These are phyloP conservation scores for Archaeoteleia sp. DNA, from an alignment of 2,888 invertebrate genomes.

Conservation along the genomic window DNA sequence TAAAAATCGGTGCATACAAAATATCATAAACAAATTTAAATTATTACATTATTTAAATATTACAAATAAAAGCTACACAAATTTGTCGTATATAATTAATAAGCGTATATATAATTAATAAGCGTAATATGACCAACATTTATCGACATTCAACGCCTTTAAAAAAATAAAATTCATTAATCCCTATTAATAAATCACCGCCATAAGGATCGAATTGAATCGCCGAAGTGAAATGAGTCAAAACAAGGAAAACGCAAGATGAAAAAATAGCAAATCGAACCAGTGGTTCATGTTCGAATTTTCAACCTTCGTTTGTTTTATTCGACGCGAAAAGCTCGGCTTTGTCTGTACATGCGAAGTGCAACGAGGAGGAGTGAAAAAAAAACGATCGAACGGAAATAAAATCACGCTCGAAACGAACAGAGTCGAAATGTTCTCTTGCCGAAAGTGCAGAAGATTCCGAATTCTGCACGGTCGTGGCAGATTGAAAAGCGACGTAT, in stretches of 20 bases:
- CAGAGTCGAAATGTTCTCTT: conserved; percentile 1
- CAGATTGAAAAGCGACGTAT: conserved; percentile 25
- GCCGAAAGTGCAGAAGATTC: background rate
- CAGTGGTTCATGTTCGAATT: conserved; percentile 8
- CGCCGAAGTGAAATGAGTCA: background rate
- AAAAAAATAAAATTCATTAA: no score
- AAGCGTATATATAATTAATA: no score
- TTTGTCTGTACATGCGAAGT: conserved; percentile 10
- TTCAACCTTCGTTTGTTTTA: conserved; percentile 10
- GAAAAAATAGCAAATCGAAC: conserved; percentile 6
- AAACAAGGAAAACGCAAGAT: background rate
- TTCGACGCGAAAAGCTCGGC: background rate
- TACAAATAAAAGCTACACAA: no score
- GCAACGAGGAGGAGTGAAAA: conserved; percentile 21
- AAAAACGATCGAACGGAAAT: conserved; percentile 28
- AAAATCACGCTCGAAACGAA: conserved; percentile 19
- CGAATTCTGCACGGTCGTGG: conserved; percentile 11
- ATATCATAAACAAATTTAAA: no score
- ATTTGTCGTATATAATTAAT: no score
- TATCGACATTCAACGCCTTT: no score
- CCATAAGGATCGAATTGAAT: no score
- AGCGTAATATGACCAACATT: no score
- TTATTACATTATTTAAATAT: no score
- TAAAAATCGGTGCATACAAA: no score
- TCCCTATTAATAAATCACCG: no score